These are phyloP conservation scores for Proterorhinus semilunaris DNA, from an alignment of 2,113 vertebrate genomes.

Conservation along the genomic window DNA sequence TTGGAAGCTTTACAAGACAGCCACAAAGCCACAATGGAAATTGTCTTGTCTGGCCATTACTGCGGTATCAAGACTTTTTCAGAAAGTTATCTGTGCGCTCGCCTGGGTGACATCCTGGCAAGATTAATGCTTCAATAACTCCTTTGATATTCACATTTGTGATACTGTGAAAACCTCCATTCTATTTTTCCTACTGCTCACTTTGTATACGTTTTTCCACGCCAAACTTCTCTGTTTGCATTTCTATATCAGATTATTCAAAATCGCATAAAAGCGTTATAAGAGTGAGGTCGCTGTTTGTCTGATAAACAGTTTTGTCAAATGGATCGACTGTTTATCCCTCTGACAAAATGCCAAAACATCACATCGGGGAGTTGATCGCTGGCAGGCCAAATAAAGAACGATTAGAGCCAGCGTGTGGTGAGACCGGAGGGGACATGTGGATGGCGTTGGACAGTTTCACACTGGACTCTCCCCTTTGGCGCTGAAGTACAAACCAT, in stretches of 20 bases:
- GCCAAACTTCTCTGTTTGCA: background rate
- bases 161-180: constrained; percentile 11
- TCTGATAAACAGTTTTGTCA: constrained; percentile 47
- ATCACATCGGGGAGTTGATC: constrained; percentile 63
- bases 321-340: constrained; percentile 59
- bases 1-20: constrained; percentile 42
- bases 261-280: constrained; percentile 11
- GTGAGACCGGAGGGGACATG: constrained; percentile 49
- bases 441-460: constrained; percentile 58
- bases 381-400: constrained; percentile 69
- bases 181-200: constrained; percentile 6
- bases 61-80: constrained; percentile 46
- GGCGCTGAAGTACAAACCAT: constrained; percentile 8
- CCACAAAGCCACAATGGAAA: constrained; percentile 26
- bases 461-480: constrained; percentile 7
- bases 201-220: background rate
- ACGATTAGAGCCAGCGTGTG: constrained; percentile 56
- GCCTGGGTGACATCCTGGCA: constrained; percentile 16
- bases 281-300: constrained; percentile 26
- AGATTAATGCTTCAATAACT: constrained; percentile 37
- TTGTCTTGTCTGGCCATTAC: constrained; percentile 36
- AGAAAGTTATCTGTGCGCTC: constrained; percentile 39
- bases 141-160: constrained; percentile 31
- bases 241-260: background rate
- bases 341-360: constrained; percentile 73